Conservation (phyloP, 2,888 invertebrate genomes). For the Rhagonycha lutea region DNA sequence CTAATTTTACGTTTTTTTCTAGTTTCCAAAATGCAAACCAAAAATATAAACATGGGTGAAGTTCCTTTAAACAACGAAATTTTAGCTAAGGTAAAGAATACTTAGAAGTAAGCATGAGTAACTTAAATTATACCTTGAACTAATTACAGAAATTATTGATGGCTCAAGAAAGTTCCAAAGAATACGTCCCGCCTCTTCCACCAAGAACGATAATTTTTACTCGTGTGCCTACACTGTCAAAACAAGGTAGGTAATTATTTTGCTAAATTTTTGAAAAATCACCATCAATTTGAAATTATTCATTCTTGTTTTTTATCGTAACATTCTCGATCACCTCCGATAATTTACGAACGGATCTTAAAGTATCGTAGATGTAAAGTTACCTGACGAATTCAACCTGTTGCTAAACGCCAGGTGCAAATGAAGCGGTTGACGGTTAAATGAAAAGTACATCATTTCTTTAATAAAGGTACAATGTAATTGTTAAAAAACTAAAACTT, state of each 20-base stretch:
- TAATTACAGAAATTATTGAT: neutral
- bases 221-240: neutral
- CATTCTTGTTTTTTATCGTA: neutral
- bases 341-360: constrained; percentile 5
- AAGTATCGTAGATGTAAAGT: neutral
- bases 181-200: neutral
- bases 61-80: constrained; percentile 50
- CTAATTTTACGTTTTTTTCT: constrained; percentile 36
- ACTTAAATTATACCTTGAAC: neutral
- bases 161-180: neutral
- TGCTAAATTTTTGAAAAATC: no score
- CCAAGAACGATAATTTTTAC: constrained; percentile 1
- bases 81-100: constrained; percentile 18
- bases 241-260: neutral
- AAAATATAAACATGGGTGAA: constrained; percentile 64
- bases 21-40: constrained; percentile 63
- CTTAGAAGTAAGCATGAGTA: neutral
- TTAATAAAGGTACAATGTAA: constrained; percentile 15
- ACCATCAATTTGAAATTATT: neutral
- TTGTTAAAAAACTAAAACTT: neutral
- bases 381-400: constrained; percentile 35
- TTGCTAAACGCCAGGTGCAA: constrained; percentile 38
- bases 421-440: constrained; percentile 32
- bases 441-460: constrained; percentile 4
- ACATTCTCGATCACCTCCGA: constrained; percentile 12